Base-by-base conservation (phyloP, 2,888 invertebrate species). In the Caenorhabditis zanzibari region DNA sequence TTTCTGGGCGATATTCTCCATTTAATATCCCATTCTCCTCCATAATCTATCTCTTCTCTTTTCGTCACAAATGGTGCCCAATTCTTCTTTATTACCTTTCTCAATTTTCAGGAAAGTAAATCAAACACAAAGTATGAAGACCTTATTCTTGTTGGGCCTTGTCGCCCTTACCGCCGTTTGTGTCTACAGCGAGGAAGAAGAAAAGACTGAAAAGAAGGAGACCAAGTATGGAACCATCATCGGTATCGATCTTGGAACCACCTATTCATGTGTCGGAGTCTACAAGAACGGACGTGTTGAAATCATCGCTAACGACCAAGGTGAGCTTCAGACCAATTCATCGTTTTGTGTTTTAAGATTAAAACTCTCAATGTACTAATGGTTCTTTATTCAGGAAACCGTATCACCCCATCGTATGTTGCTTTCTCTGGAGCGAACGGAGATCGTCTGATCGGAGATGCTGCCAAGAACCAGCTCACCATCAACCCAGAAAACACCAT, bases 401-500 rank as follows among this genome's bases (percentile, higher is more conserved):
- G 91, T 64, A 91, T 92, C 85, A 91, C 91, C 58, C 91, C 91
- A 52, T 91, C 91, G 41, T 92, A 92, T 81, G 92, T 92, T 28
- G 91, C 92, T 28, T 92, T 92, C 89, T 86, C 90, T 49, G 89
- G 90, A 19, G 90, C 91, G 41, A 73, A 87, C 59, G 91, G 91
- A 56, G 92, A 92, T 64, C 90, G 92, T 72, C 83, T 92, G 83
- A 98, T 99, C 86, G 92, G 99, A 91, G 98, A 99, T 93, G 97
- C 98, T 32, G 98, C 99, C 87, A 99, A 99, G 94, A 99, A 98
- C 94, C 99, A 99, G 94, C 94, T 99, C 92, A 98, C 98, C 58
- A 96, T 96, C 82, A 99, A 99, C 94, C 98, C 98, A 0, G 97
- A 98, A 93, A 99, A 99, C 93, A 99, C 99, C 0, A 96, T 99